Evolutionary conservation across 1,140 invertebrate species (phyloP), one percentile per base, ranked within the genome.

Genomic region (Ceratosolen solmsi): DNA sequence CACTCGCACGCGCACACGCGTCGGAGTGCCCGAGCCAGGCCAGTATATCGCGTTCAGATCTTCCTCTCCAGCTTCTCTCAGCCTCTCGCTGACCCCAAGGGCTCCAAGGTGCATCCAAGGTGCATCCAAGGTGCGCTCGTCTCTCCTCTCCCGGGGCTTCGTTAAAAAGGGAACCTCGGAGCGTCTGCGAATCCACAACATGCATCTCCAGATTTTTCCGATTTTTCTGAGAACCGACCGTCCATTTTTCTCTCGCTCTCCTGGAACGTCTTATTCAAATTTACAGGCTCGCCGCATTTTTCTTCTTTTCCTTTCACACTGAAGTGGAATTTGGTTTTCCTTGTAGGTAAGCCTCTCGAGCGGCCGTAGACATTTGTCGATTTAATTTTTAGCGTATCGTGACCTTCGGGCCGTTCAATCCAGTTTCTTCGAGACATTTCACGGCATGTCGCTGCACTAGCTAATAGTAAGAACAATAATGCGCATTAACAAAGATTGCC

Each of bases 211-310:
- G 30, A 22, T 72, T 60, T 60, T n/a, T 15, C 49, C 73, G 36
- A 33, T 33, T 41, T 58, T 80, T 80, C 78, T 49, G n/a, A 20
- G 78, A 80, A 58, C 65, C 46, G 78, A 54, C 76, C 76, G 60
- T 78, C 27, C 70, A 15, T 77, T 60, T 49, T 60, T 46, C 36
- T 38, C 65, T 70, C 77, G 27, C 33, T 79, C 65, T 78, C 76
- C 63, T 36, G 54, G 54, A 73, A 80, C 78, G 78, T 63, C 78
- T 80, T 73, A 68, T 80, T 80, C 78, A 80, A 80, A 80, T 80
- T 80, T 72, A 80, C 65, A 73, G 54, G 36, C 70, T 46, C 25
- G 33, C 25, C 49, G 36, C 68, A 38, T 60, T 60, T 70, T 80
- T 33, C 33, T 25, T 36, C 25, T 38, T 68, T 68, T 68, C 63